Base-by-base conservation (phyloP, 1,140 invertebrate species). In the Achatina immaculata region DNA sequence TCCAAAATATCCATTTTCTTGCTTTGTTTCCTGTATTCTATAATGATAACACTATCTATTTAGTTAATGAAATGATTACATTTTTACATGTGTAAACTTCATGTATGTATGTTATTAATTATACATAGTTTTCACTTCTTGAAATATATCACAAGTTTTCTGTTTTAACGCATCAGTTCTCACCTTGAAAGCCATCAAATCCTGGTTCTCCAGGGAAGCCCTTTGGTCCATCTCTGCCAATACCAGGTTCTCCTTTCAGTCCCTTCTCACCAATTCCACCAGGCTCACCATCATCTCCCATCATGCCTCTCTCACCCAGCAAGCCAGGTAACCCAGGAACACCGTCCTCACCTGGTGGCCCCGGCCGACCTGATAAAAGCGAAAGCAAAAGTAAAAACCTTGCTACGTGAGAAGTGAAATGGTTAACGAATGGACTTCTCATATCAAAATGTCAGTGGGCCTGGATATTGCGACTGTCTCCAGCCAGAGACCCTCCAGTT, bases 261-360 rank as follows among this genome's bases (percentile, higher is more conserved):
- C 84, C 82, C 43, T 81, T 81, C 6, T 11, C 6, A 0, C 85
- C 85, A 34, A 65, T 71, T 14, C 73, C 36, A 42, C 85, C 85
- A 1, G 66, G 45, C 19, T 45, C 36, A 16, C 84, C 85, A 72
- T 78, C 51, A 9, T 83, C 83, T 71, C 85, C 85, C 68, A 58
- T 71, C 21, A 74, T 42, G 43, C 85, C 85, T 40, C 81, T 74
- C n/a, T 78, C 34, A 40, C 85, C 85, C 66, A 45, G 77, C 55
- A 81, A 16, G 7, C 82, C 83, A n/a, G 76, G 79, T n/a, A 66
- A 31, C 7, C 83, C 84, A 66, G 77, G 28, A 0, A 58, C 16
- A 51, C 82, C 84, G 42, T 74, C 62, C 0, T 36, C 62, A 7
- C 82, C 84, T 40, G 66, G 77, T 21, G 51, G 40, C 21, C 81